Evolutionary conservation across 2,888 invertebrate species (phyloP), one percentile per base, ranked within the genome.

Genomic region (Pheosia tremula): DNA sequence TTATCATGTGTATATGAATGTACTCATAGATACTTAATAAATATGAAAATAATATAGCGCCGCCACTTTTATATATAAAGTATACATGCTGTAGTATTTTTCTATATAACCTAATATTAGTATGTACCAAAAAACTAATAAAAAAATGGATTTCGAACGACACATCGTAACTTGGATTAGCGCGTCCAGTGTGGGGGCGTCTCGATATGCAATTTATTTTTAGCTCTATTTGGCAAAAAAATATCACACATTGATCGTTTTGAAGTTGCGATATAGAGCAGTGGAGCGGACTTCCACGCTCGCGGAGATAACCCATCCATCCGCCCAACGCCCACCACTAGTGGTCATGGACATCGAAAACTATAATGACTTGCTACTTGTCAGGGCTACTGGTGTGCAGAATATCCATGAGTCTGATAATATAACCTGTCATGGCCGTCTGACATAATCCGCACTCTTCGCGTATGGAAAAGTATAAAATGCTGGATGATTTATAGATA

Each of bases 241-340:
- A 6, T 53, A 52, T 24, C 10, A 53, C 38, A 52, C 61, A 74
- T 67, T 69, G 69, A 71, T 71, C 67, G 24, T 24, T 62, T 39
- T 38, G 60, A 38, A 39, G 56, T 58, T 45, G 43, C 39, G 59
- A 66, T 71, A 69, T 63, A 54, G 45, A 65, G 64, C 62, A 67
- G 49, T 71, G 57, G 72, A 74, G 62, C 73, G 73, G 73, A 73
- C 72, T 74, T 73, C 73, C 73, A 74, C 54, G 56, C 53, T 36
- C 38, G 53, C 53, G 53, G 4, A 61, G 63, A 66, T 72, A 74
- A 56, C 37, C 68, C 63, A 53, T 24, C 53, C 53, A 53, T 55
- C 55, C 55, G 71, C 73, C 24, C 71, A 63, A 71, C 73, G 64
- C 73, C 73, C 73, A 74, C 73, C n/a, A 9, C 65, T 67, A 71